Conservation (phyloP, 2,113 vertebrate genomes). For the Mobula birostris region DNA sequence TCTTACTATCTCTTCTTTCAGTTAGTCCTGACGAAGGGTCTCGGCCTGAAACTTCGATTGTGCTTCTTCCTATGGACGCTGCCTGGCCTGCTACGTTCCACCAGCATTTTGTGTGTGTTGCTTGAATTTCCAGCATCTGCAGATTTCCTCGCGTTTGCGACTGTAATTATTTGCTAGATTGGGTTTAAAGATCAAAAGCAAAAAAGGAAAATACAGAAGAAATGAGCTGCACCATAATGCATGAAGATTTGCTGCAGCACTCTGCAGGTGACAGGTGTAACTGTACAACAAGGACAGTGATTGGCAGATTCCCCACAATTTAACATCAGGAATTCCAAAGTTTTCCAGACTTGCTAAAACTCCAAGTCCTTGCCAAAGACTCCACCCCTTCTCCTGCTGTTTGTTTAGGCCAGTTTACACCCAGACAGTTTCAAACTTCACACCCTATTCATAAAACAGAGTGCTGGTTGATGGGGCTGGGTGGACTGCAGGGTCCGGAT, state of each 20-base stretch:
- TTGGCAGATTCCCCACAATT: background rate
- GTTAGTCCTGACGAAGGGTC: no score
- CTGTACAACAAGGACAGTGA: background rate
- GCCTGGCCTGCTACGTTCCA: no score
- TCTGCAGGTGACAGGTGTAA: background rate
- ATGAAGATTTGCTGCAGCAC: background rate
- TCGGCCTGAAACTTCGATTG: no score
- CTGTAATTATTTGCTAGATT: background rate
- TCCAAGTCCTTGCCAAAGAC: background rate
- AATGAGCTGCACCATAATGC: constrained; percentile 1
- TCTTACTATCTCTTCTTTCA: no score
- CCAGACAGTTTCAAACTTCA: background rate
- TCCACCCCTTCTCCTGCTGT: background rate
- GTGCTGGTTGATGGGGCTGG: background rate
- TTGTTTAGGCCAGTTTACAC: background rate
- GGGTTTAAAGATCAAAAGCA: background rate
- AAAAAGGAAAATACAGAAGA: background rate
- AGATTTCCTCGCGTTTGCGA: no score
- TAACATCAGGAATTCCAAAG: background rate
- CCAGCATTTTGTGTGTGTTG: no score
- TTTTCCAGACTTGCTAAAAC: background rate
- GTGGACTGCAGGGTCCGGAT: background rate
- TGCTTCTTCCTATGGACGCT: no score
- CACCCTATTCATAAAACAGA: background rate
- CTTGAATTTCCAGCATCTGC: no score